Base-by-base conservation (phyloP, 1,140 invertebrate species). In the Odontomachus brunneus region DNA sequence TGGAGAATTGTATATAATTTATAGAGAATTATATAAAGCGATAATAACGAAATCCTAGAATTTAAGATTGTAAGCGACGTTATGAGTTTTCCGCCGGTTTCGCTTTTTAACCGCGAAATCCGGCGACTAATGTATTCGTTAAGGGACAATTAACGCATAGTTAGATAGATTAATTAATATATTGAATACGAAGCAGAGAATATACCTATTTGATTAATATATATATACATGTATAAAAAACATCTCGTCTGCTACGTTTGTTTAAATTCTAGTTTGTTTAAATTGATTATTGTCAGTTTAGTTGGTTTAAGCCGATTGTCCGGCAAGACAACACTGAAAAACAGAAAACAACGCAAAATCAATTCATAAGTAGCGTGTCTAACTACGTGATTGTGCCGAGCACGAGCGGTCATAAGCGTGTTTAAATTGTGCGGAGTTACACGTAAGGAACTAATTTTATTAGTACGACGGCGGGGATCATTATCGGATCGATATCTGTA, bases 81-180 rank as follows among this genome's bases (percentile, higher is more conserved):
- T 76, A 73, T 26, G 69, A 9, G 57, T 55, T 76, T 63, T 80
- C 29, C 67, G 66, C 84, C 82, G 51, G 66, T 48, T 55, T 49
- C 29, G 57, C 44, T 7, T 11, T 44, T 44, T 44, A 44, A 11
- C 3, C 55, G 19, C 24, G 26, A 24, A 60, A 66, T 26, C 33
- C 51, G 48, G 44, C 63, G 62, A 83, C 83, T 85, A 88, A 83
- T 83, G 74, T 88, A 86, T 86, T 73, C 59, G 51, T 83, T 63
- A 84, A 84, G 53, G 71, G 81, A 89, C 71, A 84, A 88, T 88
- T 90, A 90, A 90, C 84, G 84, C 75, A 89, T 83, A 85, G 62
- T 88, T 88, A 90, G 84, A 69, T 87, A 85, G 75, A 90, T 49
- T 84, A 89, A 91, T 85, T 89, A 90, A 90, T 89, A 89, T 88